Percentiles rank a stretch among this genome's conserved stretches.
phyloP scores from a whole-genome alignment of 2,113 vertebrate species.

The Cynopterus brachyotis region DNA sequence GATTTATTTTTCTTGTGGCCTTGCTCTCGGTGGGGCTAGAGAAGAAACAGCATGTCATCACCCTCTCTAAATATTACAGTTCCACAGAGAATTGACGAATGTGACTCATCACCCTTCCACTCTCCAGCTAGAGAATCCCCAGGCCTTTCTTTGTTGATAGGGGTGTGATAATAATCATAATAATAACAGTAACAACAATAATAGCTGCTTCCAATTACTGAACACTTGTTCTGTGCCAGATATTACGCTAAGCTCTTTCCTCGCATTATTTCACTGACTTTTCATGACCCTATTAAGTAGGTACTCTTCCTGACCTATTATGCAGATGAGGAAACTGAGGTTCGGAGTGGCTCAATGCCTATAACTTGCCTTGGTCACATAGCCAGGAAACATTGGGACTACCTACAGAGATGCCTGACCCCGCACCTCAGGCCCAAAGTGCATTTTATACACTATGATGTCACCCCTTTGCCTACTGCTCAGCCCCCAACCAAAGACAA shows the following conservation, averaged over 20 bases:
- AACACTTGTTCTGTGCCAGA: background rate
- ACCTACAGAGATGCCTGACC: background rate
- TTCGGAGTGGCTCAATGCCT: background rate
- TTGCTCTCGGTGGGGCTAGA: slow-evolving; percentile 46
- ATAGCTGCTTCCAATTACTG: background rate
- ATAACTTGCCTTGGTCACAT: background rate
- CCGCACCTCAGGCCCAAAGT: background rate
- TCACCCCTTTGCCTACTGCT: background rate
- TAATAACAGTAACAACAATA: background rate
- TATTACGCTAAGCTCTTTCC: background rate
- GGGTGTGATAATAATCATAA: background rate
- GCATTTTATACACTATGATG: background rate
- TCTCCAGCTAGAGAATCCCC: slow-evolving; percentile 40
- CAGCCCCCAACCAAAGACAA: background rate
- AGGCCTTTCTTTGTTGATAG: slow-evolving; percentile 6
- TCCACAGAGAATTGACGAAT: slow-evolving; percentile 36
- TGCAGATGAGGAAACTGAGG: background rate
- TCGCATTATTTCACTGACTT: background rate
- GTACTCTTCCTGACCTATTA: background rate
- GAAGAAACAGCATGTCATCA: slow-evolving; percentile 58
- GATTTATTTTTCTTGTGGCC: slow-evolving; percentile 59
- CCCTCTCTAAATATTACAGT: slow-evolving; percentile 59
- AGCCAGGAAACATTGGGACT: background rate
- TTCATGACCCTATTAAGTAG: background rate
- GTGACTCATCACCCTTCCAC: slow-evolving; percentile 55